Evolutionary conservation across 2,797 vertebrate species (phyloP).

Genomic region (Acropternis orthonyx): DNA sequence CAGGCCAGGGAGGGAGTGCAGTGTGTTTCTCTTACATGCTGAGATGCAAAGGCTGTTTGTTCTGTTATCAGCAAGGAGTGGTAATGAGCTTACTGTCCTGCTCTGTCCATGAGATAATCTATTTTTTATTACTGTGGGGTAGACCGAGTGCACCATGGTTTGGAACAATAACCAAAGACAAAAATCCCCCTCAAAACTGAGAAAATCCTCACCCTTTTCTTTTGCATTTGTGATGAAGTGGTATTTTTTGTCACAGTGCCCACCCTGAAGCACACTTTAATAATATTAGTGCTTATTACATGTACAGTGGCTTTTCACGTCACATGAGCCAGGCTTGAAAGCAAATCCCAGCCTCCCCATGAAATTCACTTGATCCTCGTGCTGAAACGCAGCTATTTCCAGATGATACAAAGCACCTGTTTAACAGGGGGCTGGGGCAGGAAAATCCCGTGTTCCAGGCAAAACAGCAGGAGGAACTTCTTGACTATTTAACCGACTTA

Average conservation of each 20-base stretch:
- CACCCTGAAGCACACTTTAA: background rate
- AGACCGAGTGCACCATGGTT: background rate
- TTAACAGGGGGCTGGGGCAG: background rate
- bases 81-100: background rate
- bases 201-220: background rate
- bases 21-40: background rate
- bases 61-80: background rate
- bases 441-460: background rate
- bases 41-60: background rate
- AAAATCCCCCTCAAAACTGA: background rate
- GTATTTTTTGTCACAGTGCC: background rate
- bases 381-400: constrained; percentile 37
- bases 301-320: background rate
- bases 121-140: background rate
- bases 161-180: background rate
- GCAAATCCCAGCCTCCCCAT: background rate
- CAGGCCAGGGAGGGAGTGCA: background rate
- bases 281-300: background rate
- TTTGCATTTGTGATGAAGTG: background rate
- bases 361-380: constrained; percentile 7
- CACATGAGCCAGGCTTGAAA: constrained; percentile 26
- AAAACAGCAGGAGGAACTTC: background rate
- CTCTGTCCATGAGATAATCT: background rate
- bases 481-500: background rate
- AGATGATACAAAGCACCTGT: constrained; percentile 48